These are phyloP conservation scores for Protomyctophum bolini DNA, from an alignment of 2,113 vertebrate species.

Conservation along the genomic window DNA sequence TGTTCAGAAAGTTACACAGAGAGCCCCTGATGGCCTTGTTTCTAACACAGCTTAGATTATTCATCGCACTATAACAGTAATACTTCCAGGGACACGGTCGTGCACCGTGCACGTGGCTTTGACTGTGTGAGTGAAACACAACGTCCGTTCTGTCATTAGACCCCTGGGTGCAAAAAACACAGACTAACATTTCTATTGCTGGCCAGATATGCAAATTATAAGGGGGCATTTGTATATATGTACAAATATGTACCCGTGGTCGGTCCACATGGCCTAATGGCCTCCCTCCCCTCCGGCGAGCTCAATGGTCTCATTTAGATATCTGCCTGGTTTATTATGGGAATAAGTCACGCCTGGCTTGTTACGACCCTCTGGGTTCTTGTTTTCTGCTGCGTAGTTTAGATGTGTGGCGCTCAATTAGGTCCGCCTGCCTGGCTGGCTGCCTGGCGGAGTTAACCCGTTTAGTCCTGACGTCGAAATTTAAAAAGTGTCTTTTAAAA, in stretches of 20 bases:
- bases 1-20: not conserved
- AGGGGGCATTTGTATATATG: constrained; percentile 73
- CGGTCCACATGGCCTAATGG: constrained; percentile 69
- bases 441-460: constrained; percentile 71
- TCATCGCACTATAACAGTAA: not conserved
- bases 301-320: constrained; percentile 80
- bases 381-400: constrained; percentile 75
- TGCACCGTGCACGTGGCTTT: constrained; percentile 49
- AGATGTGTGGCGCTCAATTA: constrained; percentile 87
- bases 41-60: constrained; percentile 9
- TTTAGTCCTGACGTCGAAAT: too few relatives aligned
- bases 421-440: too few relatives aligned
- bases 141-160: constrained; percentile 49
- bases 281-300: constrained; percentile 66
- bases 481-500: too few relatives aligned
- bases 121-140: constrained; percentile 39
- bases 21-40: constrained; percentile 4
- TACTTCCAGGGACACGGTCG: constrained; percentile 13
- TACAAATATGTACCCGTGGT: constrained; percentile 78
- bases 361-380: constrained; percentile 75
- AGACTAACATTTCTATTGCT: constrained; percentile 48
- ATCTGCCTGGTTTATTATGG: constrained; percentile 75
- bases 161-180: constrained; percentile 35
- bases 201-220: constrained; percentile 72
- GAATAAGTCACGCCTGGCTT: constrained; percentile 77